These are phyloP conservation scores for Cynopterus sphinx DNA, from an alignment of 2,797 vertebrate genomes.

Conservation along the genomic window DNA sequence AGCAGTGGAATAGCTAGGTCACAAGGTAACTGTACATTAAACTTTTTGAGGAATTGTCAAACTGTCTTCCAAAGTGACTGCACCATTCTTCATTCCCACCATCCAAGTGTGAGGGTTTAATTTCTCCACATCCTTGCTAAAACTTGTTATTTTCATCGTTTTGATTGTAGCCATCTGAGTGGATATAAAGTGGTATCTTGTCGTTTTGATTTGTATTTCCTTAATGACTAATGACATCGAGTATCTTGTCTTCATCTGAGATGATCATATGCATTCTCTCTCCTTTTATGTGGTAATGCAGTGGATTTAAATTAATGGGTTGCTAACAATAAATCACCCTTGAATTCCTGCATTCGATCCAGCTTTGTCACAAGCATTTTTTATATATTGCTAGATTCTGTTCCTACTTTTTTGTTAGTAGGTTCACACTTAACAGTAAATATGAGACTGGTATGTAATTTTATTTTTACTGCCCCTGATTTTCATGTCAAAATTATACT, in stretches of 20 bases:
- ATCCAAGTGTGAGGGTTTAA: background rate
- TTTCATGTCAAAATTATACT: background rate
- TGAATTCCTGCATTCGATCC: background rate
- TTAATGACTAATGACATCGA: background rate
- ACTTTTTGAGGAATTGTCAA: slow-evolving; percentile 12
- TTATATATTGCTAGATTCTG: background rate
- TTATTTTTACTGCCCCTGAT: background rate
- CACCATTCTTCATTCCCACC: background rate
- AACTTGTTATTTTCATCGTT: background rate
- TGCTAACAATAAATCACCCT: background rate
- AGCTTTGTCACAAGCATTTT: background rate
- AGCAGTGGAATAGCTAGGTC: background rate
- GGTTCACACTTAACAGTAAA: background rate
- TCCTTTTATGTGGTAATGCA: background rate
- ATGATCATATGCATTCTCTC: background rate
- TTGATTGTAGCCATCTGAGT: background rate
- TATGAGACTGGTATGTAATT: background rate
- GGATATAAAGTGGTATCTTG: background rate
- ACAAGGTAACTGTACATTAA: background rate
- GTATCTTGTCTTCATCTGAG: background rate
- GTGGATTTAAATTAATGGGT: background rate
- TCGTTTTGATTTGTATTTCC: background rate
- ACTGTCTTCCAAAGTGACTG: background rate
- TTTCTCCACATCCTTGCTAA: background rate
- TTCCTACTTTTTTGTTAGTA: background rate